A percentile compares a stretch with the other conserved stretches of the same genome.
These are phyloP conservation scores for Leptoteleia sp. DNA, from an alignment of 1,140 invertebrate species.

Conservation along the genomic window DNA sequence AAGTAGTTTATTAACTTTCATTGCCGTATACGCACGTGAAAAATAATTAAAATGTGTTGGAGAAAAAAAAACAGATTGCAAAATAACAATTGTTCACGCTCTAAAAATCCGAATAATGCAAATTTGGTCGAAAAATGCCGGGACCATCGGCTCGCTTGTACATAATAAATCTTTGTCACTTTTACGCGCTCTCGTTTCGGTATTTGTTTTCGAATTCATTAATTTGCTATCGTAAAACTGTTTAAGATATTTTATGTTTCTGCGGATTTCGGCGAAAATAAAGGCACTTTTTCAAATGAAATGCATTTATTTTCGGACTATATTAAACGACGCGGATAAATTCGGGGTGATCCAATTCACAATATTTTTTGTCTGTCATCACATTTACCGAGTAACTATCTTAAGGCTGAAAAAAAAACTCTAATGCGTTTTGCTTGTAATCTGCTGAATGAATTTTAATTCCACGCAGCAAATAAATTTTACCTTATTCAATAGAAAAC, in stretches of 20 bases:
- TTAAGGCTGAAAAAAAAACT: too few species aligned
- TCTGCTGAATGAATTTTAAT: too few species aligned
- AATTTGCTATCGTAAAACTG: conserved; percentile 21
- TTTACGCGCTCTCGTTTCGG: conserved; percentile 17
- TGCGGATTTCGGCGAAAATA: conserved; percentile 8
- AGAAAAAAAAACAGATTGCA: not conserved
- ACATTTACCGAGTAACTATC: too few species aligned
- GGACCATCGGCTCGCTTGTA: not conserved
- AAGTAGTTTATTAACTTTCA: too few species aligned
- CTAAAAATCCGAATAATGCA: conserved; percentile 11
- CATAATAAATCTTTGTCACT: conserved; percentile 19
- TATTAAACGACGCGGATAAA: conserved; percentile 12
- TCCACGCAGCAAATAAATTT: too few species aligned
- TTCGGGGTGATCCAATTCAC: conserved; percentile 1
- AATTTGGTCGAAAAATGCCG: conserved; percentile 6
- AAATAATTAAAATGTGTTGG: conserved; percentile 15
- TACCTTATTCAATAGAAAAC: too few species aligned
- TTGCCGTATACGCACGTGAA: not conserved
- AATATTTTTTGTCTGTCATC: conserved; percentile 5
- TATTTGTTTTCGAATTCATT: conserved; percentile 33
- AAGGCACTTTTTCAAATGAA: conserved; percentile 11
- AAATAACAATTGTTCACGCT: conserved; percentile 18
- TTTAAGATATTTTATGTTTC: conserved; percentile 23
- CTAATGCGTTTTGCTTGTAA: too few species aligned
- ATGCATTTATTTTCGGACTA: conserved; percentile 13